Conservation (phyloP, 2,888 invertebrate species). For the Eristalinus aeneus region DNA sequence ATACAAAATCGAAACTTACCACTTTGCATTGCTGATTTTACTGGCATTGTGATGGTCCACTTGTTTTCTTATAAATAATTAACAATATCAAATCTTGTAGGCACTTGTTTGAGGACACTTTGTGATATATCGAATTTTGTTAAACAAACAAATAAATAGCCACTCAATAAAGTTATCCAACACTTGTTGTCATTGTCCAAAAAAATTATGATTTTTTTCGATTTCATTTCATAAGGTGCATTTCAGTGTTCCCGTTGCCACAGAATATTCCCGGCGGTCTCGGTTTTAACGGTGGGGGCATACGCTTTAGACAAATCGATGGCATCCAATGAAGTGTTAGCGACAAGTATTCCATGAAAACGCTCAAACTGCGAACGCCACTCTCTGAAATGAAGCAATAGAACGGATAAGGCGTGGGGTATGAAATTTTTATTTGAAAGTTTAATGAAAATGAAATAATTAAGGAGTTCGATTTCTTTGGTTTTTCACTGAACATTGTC, state of each 20-base stretch:
- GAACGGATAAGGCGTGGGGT: background rate
- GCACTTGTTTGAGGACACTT: slow-evolving; percentile 44
- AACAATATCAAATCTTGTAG: slow-evolving; percentile 10
- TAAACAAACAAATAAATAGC: background rate
- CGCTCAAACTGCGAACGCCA: slow-evolving; percentile 27
- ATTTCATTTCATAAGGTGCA: slow-evolving; percentile 36
- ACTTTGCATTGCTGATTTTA: slow-evolving; percentile 49
- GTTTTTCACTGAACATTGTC: background rate
- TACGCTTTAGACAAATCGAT: slow-evolving; percentile 75
- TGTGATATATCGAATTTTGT: background rate
- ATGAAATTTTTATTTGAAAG: slow-evolving; percentile 29
- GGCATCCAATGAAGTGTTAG: slow-evolving; percentile 72
- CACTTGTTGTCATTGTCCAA: slow-evolving; percentile 43
- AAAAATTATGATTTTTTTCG: slow-evolving; percentile 26
- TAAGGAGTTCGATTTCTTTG: background rate
- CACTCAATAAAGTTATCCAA: slow-evolving; percentile 20
- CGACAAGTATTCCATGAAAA: slow-evolving; percentile 60
- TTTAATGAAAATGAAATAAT: slow-evolving; percentile 11
- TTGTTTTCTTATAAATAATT: slow-evolving; percentile 5
- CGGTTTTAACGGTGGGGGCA: slow-evolving; percentile 76
- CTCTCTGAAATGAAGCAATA: slow-evolving; percentile 41
- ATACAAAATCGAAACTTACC: slow-evolving; percentile 32
- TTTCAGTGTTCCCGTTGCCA: slow-evolving; percentile 6
- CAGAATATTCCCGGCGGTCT: slow-evolving; percentile 75
- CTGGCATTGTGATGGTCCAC: slow-evolving; percentile 47